phyloP scores from a whole-genome alignment of 2,888 invertebrate species.

The Eilema griseolum region DNA sequence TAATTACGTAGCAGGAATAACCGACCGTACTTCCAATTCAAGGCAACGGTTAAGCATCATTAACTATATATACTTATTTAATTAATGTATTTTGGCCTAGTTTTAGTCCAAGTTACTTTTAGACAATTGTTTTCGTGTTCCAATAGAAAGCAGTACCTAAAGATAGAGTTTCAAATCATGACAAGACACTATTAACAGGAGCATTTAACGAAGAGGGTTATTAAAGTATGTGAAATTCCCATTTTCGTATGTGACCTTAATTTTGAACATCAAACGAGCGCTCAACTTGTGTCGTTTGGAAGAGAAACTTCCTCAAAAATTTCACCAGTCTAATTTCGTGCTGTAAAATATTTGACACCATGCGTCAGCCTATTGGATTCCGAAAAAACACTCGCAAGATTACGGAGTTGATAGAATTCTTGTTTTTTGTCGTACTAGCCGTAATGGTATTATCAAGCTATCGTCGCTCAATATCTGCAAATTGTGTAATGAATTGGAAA shows the following conservation, averaged over 20 bases:
- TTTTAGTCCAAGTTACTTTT: conserved; percentile 15
- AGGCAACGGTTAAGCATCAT: conserved; percentile 40
- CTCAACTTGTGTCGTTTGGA: conserved; percentile 69
- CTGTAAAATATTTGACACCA: conserved; percentile 64
- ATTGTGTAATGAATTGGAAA: conserved; percentile 46
- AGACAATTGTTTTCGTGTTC: conserved; percentile 9
- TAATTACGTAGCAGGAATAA: conserved; percentile 55
- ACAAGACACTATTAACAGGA: conserved; percentile 47
- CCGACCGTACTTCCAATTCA: conserved; percentile 52
- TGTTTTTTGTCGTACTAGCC: conserved; percentile 39
- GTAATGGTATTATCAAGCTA: conserved; percentile 53
- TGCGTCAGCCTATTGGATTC: conserved; percentile 55
- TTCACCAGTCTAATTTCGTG: conserved; percentile 57
- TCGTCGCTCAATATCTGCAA: conserved; percentile 35
- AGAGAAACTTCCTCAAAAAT: conserved; percentile 64
- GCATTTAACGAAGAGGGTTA: conserved; percentile 43
- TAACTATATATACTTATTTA: conserved; percentile 30
- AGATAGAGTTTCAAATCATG: conserved; percentile 30
- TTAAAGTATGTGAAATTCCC: conserved; percentile 64
- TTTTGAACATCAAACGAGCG: conserved; percentile 67
- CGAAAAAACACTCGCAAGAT: conserved; percentile 50
- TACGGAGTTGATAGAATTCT: conserved; percentile 40
- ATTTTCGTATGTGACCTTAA: conserved; percentile 65
- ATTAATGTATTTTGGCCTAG: conserved; percentile 21
- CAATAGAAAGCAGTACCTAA: conserved; percentile 15